Base-by-base conservation (phyloP, 1,140 invertebrate species). In the Monochamus saltuarius region DNA sequence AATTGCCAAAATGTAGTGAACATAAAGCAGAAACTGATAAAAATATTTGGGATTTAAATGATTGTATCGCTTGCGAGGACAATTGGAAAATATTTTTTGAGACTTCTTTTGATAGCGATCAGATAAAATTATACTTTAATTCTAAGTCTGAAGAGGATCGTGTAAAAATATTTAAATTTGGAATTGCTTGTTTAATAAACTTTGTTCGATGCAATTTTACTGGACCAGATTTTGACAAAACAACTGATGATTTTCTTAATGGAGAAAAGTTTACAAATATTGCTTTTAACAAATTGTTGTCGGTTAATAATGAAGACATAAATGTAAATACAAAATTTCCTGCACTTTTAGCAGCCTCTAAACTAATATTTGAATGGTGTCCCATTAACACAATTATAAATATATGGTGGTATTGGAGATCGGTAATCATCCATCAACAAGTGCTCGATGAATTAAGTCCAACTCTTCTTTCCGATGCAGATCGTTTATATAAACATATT, bases 121-220 rank as follows among this genome's bases (percentile, higher is more conserved):
- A 42, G 29, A 22, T 63, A 34, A 61, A 63, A 43, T 42, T 42
- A 7, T 42, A 61, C 16, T 46, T 67, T 9, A 67, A 59, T 51
- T 60, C 58, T 6, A 54, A 60, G 37, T 45, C 39, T 35, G 65
- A 63, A 38, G 34, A 64, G 9, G 59, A 67, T 45, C 29, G 59
- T 39, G n/a, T 42, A n/a, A 36, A 67, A 11, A 60, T 58, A 47
- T 63, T 67, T 29, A 67, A 61, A 19, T 76, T 81, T 62, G 86
- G 82, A 13, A 76, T 87, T 43, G 75, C 85, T 11, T 82, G 84
- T 58, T 75, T 93, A 10, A 80, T 89, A 52, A 78, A 82, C 38
- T 95, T 94, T 79, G 82, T 90, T 57, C 88, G 92, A 76, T 81
- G 79, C 37, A 95, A 95, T 77, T 94, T 90, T 82, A 87, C 86